Percentiles rank a stretch among this genome's conserved stretches.
Evolutionary conservation across 2,888 invertebrate genomes (phyloP).

Genomic region (Nymphalis urticae): DNA sequence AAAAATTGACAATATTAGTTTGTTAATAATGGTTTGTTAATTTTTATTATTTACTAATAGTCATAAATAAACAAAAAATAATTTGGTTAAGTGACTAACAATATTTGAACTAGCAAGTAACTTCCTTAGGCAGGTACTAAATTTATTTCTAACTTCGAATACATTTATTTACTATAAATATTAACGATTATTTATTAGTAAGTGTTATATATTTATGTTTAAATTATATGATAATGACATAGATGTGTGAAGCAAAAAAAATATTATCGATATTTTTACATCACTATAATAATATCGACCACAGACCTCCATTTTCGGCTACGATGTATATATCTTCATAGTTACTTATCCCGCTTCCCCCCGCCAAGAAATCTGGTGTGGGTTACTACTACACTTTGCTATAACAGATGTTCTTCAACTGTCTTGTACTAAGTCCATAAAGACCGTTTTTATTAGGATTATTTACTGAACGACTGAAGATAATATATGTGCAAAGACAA

Average conservation of each 20-base stretch:
- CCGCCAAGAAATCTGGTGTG: slow-evolving; percentile 41
- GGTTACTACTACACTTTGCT: slow-evolving; percentile 45
- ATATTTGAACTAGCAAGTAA: no score
- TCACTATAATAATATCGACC: slow-evolving; percentile 62
- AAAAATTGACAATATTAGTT: no score
- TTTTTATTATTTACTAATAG: no score
- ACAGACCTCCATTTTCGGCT: slow-evolving; percentile 58
- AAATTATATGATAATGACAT: no score
- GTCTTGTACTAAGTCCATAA: slow-evolving; percentile 18
- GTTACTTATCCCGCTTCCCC: slow-evolving; percentile 43
- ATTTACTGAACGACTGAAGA: slow-evolving; percentile 2
- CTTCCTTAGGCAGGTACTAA: no score
- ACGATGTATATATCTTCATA: slow-evolving; percentile 48
- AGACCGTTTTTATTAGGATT: slow-evolving; percentile 16
- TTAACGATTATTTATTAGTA: no score
- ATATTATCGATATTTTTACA: slow-evolving; percentile 49
- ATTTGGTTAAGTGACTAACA: no score
- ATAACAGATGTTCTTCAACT: slow-evolving; percentile 27
- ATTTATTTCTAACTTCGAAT: no score
- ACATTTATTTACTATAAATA: no score
- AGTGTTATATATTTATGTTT: no score
- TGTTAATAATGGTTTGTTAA: no score
- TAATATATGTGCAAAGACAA: not conserved
- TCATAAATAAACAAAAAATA: no score
- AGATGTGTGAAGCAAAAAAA: not conserved